A percentile compares a stretch with the other conserved stretches of the same genome.
Conservation (phyloP, 2,113 vertebrate genomes). For the Pachyramphus minor region DNA sequence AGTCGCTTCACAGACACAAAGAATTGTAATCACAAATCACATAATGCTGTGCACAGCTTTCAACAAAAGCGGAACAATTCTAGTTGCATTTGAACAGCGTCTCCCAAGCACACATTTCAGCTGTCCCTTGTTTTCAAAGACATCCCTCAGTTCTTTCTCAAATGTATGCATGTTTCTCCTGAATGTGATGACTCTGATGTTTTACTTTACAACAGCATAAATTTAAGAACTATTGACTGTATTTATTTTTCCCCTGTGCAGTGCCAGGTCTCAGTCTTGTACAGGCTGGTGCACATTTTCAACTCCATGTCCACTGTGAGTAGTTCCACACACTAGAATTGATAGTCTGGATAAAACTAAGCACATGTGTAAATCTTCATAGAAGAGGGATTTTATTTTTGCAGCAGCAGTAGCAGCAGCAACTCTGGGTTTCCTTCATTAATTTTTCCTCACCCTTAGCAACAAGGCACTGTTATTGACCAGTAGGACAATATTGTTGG, state of each 20-base stretch:
- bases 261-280: neutral
- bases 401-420: neutral
- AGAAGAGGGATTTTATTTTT: neutral
- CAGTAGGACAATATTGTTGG: neutral
- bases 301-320: neutral
- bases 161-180: neutral
- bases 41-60: slow-evolving; percentile 33
- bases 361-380: neutral
- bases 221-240: neutral
- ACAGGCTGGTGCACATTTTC: neutral
- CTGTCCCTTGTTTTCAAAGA: neutral
- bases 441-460: neutral
- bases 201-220: neutral
- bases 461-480: neutral
- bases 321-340: neutral
- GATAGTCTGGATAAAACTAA: neutral
- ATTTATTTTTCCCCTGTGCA: neutral
- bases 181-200: neutral
- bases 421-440: neutral
- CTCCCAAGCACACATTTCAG: slow-evolving; percentile 1
- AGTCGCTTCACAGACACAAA: neutral
- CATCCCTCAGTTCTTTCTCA: neutral
- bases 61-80: neutral
- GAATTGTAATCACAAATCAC: slow-evolving; percentile 40
- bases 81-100: neutral